Evolutionary conservation across 2,888 invertebrate genomes (phyloP).

Genomic region (Noctua pronuba): DNA sequence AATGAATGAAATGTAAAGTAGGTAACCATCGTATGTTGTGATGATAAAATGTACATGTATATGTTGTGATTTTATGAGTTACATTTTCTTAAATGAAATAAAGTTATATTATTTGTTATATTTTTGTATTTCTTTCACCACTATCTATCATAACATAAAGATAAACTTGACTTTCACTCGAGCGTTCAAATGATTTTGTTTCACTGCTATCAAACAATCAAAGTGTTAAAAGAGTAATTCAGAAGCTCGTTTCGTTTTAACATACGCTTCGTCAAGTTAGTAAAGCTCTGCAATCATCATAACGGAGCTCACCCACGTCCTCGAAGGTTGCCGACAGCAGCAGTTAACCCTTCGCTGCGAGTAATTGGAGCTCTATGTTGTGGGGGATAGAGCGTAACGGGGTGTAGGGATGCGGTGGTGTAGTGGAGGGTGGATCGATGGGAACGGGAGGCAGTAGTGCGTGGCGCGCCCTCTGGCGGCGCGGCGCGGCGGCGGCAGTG

Average conservation of each 20-base stretch:
- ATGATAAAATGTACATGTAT: constrained; percentile 72
- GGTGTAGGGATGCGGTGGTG: constrained; percentile 58
- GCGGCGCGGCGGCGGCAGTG: constrained; percentile 73
- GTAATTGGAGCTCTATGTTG: constrained; percentile 71
- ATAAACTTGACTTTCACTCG: background rate
- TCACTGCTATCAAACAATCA: constrained; percentile 8
- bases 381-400: constrained; percentile 64
- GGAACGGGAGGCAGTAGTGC: constrained; percentile 69
- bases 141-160: background rate
- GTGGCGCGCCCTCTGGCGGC: constrained; percentile 76
- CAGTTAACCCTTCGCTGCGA: constrained; percentile 44
- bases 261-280: constrained; percentile 43
- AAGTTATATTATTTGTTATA: constrained; percentile 85
- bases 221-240: constrained; percentile 42
- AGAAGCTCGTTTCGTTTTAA: constrained; percentile 32
- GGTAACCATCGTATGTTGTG: constrained; percentile 72
- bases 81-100: constrained; percentile 77
- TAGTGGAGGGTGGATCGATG: constrained; percentile 85
- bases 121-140: constrained; percentile 45
- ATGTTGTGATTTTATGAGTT: constrained; percentile 83
- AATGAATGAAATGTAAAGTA: constrained; percentile 64
- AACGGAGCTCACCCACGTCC: constrained; percentile 73
- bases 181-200: background rate
- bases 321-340: constrained; percentile 66
- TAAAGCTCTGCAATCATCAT: constrained; percentile 77